Conservation (phyloP, 2,888 invertebrate genomes). For the Sisyra nigra region DNA sequence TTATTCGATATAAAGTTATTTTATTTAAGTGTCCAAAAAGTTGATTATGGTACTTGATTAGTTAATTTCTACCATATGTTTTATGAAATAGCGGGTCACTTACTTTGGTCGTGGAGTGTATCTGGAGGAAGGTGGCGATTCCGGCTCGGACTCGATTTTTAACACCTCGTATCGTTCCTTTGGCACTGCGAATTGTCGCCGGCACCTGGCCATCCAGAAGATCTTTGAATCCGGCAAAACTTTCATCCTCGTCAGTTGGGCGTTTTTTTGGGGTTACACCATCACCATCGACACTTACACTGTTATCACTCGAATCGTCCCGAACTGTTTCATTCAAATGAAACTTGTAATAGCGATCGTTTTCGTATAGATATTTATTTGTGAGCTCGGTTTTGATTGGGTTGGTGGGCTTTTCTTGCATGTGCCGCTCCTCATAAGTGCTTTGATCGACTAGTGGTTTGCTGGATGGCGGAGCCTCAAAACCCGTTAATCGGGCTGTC, state of each 20-base stretch:
- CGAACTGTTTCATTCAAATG: constrained; percentile 59
- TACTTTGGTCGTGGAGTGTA: constrained; percentile 43
- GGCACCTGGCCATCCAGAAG: constrained; percentile 43
- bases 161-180: constrained; percentile 85
- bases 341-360: constrained; percentile 68
- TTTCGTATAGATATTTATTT: constrained; percentile 44
- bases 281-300: constrained; percentile 20
- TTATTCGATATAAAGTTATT: no score
- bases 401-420: constrained; percentile 30
- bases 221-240: constrained; percentile 68
- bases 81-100: no score
- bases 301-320: constrained; percentile 24
- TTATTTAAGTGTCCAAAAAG: no score
- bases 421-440: constrained; percentile 47
- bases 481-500: constrained; percentile 34
- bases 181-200: constrained; percentile 75
- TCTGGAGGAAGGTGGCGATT: constrained; percentile 85
- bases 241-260: constrained; percentile 36
- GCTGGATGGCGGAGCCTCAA: constrained; percentile 11
- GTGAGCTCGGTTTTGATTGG: constrained; percentile 26
- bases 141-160: constrained; percentile 89
- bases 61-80: no score
- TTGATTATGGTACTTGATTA: no score
- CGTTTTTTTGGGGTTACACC: constrained; percentile 11
- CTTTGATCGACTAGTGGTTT: constrained; percentile 35